Evolutionary conservation across 2,113 vertebrate genomes (phyloP), one percentile per base, ranked within the genome.

Genomic region (Salminus brasiliensis): DNA sequence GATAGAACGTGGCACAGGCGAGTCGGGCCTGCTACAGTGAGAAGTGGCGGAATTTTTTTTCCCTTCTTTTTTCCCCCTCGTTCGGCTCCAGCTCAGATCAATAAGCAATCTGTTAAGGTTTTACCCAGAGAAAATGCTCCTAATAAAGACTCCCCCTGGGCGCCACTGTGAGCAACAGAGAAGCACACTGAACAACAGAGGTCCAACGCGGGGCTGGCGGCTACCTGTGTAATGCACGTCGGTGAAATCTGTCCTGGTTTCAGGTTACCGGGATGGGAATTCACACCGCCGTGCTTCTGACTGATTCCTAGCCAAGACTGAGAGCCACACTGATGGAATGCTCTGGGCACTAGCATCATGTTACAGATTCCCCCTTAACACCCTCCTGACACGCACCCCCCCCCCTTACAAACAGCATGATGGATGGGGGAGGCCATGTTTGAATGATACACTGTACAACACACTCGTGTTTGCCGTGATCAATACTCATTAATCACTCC

Each of bases 101-200:
- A 87, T 88, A 86, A 88, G 84, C 84, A 87, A 85, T 85, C 81
- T 85, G 85, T 88, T 88, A 83, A 83, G 79, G 81, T 82, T 88
- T 87, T 85, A 84, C 81, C 83, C 78, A 69, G 86, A 84, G 80
- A 87, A 87, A 82, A 84, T 82, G 86, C 76, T 81, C 71, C 77
- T 82, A 87, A 85, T 86, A 80, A 86, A 87, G 81, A 78, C 78
- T 85, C 83, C 84, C 74, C 53, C 69, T 63, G 75, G 83, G 72
- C 62, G 12, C 77, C 74, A 65, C 65, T 70, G 67, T 80, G 71
- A 74, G 78, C 66, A 74, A 53, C 41, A 76, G 49, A 76, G 75
- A 81, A 75, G 81, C 57, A 74, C 63, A 27, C 39, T 63, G 76
- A 77, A 84, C 75, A 82, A 67, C 70, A 73, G 55, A 72, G 52